Evolutionary conservation across 2,888 invertebrate genomes (phyloP).

Genomic region (Punctoribates punctum): DNA sequence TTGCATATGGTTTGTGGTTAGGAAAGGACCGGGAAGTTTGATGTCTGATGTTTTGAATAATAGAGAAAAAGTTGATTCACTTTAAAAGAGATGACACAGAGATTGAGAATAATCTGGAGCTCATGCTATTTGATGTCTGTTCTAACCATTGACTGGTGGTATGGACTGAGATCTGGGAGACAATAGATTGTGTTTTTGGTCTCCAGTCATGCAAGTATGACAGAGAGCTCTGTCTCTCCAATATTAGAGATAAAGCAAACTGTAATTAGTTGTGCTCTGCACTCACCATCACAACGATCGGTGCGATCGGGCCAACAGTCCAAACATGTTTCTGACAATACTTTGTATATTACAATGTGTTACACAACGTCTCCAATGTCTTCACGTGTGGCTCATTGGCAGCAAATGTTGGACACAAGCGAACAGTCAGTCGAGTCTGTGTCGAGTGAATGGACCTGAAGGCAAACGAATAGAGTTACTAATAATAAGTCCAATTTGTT

Average conservation of each 20-base stretch:
- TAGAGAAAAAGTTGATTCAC: slow-evolving; percentile 15
- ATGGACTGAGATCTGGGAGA: slow-evolving; percentile 2
- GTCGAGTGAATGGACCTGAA: neutral
- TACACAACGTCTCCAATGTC: slow-evolving; percentile 17
- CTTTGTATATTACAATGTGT: slow-evolving; percentile 21
- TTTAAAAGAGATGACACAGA: slow-evolving; percentile 9
- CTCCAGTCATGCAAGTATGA: slow-evolving; percentile 32
- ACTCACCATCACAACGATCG: slow-evolving; percentile 22
- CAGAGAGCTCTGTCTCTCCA: slow-evolving; percentile 25
- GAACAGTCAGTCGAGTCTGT: neutral
- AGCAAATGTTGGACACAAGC: neutral
- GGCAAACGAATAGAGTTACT: slow-evolving; percentile 10
- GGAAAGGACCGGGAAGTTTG: slow-evolving; percentile 24
- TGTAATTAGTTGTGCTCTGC: slow-evolving; percentile 26
- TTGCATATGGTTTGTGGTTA: neutral
- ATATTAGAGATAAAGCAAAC: slow-evolving; percentile 31
- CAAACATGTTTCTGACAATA: slow-evolving; percentile 21
- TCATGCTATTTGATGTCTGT: slow-evolving; percentile 13
- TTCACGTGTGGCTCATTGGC: neutral
- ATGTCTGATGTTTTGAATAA: slow-evolving; percentile 12
- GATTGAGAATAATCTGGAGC: slow-evolving; percentile 12
- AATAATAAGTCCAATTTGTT: neutral
- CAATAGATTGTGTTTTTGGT: slow-evolving; percentile 26
- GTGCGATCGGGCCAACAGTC: neutral
- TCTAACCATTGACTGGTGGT: neutral